Evolutionary conservation across 2,113 vertebrate species (phyloP).

Genomic region (Terrapene triunguis): DNA sequence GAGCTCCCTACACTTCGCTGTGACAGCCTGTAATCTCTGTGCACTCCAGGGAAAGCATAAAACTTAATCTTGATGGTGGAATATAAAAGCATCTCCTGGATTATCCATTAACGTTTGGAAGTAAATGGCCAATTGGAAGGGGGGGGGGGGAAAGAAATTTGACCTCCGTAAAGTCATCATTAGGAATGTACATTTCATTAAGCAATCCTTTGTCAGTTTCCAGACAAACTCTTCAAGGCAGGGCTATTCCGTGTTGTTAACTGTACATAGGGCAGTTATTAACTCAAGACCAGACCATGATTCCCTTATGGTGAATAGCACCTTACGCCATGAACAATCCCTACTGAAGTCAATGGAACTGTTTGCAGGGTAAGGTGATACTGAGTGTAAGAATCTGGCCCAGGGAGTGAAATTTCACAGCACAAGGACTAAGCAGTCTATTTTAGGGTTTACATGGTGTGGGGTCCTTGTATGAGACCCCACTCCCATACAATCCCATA

Average conservation of each 20-base stretch:
- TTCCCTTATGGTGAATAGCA: accelerated
- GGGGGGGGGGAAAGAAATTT: neutral
- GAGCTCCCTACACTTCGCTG: neutral
- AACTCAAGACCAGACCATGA: neutral
- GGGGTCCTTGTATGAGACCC: neutral
- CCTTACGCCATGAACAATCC: accelerated
- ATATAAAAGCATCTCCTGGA: conserved; percentile 25
- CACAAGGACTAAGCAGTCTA: neutral
- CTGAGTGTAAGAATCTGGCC: neutral
- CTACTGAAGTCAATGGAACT: conserved; percentile 17
- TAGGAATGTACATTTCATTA: neutral
- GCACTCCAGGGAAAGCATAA: conserved; percentile 19
- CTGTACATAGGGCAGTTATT: neutral
- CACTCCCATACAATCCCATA: no score
- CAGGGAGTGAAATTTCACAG: conserved; percentile 16
- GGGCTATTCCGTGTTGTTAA: neutral
- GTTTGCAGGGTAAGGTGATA: conserved; percentile 16
- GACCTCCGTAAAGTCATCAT: neutral
- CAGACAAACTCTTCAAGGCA: neutral
- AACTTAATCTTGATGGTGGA: conserved; percentile 10
- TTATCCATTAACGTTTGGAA: conserved; percentile 24
- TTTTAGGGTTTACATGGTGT: neutral
- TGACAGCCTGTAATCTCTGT: conserved; percentile 22
- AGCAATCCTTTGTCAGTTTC: neutral
- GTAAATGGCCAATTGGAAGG: neutral